Evolutionary conservation across 2,888 invertebrate species (phyloP), one percentile per base, ranked within the genome.

Genomic region (Carabus problematicus): DNA sequence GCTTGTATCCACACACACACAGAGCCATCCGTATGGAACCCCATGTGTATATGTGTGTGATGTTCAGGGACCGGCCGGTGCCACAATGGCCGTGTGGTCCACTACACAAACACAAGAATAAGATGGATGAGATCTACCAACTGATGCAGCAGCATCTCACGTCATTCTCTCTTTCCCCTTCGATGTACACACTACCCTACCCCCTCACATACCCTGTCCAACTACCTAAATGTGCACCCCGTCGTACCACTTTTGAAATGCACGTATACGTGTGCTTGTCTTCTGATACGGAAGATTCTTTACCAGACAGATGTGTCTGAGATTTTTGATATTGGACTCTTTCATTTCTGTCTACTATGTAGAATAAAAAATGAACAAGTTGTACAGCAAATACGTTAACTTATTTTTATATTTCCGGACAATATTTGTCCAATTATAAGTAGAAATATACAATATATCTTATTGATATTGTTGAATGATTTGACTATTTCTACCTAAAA

Each of bases 31-130:
- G 29, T 29, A 29, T 29, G 29, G 29, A 29, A 29, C 29, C 52
- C 16, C 45, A 42, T 16, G 16, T 12, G 49, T 8, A 11, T 49
- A 49, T 14, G 52, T 11, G 45, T 45, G 11, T 52, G 52, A 19
- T 52, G 19, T 52, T 52, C 19, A n/a, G 52, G 19, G 52, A 12
- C 56, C 12, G 19, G n/a, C 14, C 39, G 64, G 70, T 71, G 71
- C 71, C 73, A 79, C 78, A 79, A 79, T 74, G 76, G 77, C 76
- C 73, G 78, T 79, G 78, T 79, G 79, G 79, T 79, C 79, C 79
- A 79, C 78, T 79, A 79, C 78, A 79, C 79, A 79, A 79, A 79
- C 76, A 79, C 77, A 79, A 79, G 78, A 77, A 76, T 71, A 79
- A 79, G 79, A 79, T 79, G 78, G 79, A 79, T 79, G 79, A 76